A percentile compares a stretch with the other conserved stretches of the same genome.
These are phyloP conservation scores for Aphyosemion australe DNA, from an alignment of 2,113 vertebrate genomes.

Conservation along the genomic window DNA sequence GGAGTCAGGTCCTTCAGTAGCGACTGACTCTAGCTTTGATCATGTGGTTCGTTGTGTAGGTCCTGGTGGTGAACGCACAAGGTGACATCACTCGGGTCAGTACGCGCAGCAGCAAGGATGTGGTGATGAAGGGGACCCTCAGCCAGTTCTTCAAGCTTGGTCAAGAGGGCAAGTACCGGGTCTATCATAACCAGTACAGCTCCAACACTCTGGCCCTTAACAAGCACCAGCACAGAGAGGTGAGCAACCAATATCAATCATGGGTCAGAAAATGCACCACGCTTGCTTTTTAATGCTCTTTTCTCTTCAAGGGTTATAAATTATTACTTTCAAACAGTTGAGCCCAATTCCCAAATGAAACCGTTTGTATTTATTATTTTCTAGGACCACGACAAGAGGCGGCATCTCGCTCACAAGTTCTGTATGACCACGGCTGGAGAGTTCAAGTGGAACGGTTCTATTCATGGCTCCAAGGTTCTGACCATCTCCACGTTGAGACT, in stretches of 20 bases:
- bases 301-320: too few species aligned
- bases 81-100: constrained; percentile 89
- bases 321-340: too few species aligned
- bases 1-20: background rate
- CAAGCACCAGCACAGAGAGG: constrained; percentile 97
- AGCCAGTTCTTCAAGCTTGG: constrained; percentile 90
- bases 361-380: constrained; percentile 16
- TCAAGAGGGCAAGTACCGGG: constrained; percentile 96
- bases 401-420: constrained; percentile 97
- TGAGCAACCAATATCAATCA: constrained; percentile 15
- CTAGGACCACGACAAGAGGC: constrained; percentile 93
- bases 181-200: constrained; percentile 98
- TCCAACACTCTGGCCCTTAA: constrained; percentile 93
- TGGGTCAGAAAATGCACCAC: background rate
- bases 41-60: constrained; percentile 66
- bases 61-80: constrained; percentile 89
- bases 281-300: too few species aligned
- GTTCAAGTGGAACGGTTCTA: constrained; percentile 98
- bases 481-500: constrained; percentile 96
- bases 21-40: background rate
- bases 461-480: constrained; percentile 95
- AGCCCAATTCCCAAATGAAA: too few species aligned
- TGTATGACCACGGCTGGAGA: constrained; percentile 96
- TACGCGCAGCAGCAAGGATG: constrained; percentile 83
- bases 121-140: constrained; percentile 89